A percentile compares a stretch with the other conserved stretches of the same genome.
Conservation (phyloP, 2,888 invertebrate species). For the Melangyna quadrimaculata region DNA sequence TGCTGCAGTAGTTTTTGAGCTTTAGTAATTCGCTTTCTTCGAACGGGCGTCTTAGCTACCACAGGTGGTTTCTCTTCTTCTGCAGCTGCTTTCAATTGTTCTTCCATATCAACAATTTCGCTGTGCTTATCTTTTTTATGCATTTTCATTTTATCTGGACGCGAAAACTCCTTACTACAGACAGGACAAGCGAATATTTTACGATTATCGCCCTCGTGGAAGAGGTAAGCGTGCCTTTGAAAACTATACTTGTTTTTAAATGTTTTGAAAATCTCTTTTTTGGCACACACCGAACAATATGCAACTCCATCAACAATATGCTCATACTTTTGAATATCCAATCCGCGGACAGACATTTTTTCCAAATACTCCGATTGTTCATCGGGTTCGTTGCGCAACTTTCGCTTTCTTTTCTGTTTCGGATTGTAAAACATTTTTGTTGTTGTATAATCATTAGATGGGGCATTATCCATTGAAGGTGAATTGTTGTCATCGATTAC, state of each 20-base stretch:
- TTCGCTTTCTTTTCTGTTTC: constrained; percentile 79
- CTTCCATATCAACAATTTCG: constrained; percentile 75
- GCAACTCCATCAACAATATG: constrained; percentile 79
- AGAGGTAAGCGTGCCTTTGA: constrained; percentile 79
- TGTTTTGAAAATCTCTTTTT: constrained; percentile 79
- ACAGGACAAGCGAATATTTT: constrained; percentile 80
- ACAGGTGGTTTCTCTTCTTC: constrained; percentile 72
- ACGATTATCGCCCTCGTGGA: constrained; percentile 79
- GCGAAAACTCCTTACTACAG: constrained; percentile 79
- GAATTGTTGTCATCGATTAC: constrained; percentile 72
- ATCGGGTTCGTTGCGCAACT: constrained; percentile 78
- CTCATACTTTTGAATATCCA: constrained; percentile 80
- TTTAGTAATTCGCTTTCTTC: constrained; percentile 68
- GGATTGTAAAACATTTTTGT: constrained; percentile 62
- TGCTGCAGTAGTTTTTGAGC: constrained; percentile 54
- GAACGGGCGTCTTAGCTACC: constrained; percentile 40
- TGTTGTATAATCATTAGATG: neutral
- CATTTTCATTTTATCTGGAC: constrained; percentile 80
- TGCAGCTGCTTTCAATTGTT: constrained; percentile 58
- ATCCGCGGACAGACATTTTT: constrained; percentile 80
- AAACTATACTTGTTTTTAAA: constrained; percentile 80
- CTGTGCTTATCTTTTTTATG: constrained; percentile 80
- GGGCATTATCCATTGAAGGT: neutral
- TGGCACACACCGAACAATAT: constrained; percentile 79
- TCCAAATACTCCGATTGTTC: constrained; percentile 80